These are phyloP conservation scores for Leucophenga montana DNA, from an alignment of 2,888 invertebrate species.

Conservation along the genomic window DNA sequence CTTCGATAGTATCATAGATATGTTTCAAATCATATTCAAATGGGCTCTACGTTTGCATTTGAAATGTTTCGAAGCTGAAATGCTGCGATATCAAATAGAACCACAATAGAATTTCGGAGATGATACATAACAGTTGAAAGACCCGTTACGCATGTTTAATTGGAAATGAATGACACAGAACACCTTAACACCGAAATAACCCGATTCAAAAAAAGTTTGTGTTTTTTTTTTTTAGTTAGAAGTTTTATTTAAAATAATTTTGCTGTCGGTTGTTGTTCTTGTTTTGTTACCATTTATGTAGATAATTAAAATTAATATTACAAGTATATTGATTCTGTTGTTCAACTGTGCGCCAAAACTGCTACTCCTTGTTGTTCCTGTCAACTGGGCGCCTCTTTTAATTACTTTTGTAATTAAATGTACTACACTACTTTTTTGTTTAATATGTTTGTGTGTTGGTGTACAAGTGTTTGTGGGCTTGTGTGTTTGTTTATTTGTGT, in stretches of 20 bases:
- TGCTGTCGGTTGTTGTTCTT: conserved; percentile 43
- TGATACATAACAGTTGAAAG: too few relatives aligned
- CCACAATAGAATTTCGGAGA: too few relatives aligned
- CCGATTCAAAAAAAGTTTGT: neutral
- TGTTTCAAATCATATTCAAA: too few relatives aligned
- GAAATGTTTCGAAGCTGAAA: too few relatives aligned
- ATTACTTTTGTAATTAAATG: conserved; percentile 17
- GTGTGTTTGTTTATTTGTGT: conserved; percentile 35
- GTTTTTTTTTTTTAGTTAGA: conserved; percentile 53
- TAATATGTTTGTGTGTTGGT: conserved; percentile 33
- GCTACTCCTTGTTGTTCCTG: neutral
- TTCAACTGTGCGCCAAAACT: neutral
- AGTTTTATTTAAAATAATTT: conserved; percentile 66
- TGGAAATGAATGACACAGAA: too few relatives aligned
- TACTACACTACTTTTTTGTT: conserved; percentile 34
- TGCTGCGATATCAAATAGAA: too few relatives aligned
- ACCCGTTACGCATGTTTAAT: too few relatives aligned
- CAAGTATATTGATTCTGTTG: neutral
- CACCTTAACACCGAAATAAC: too few relatives aligned
- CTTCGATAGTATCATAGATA: too few relatives aligned
- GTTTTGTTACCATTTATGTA: conserved; percentile 35
- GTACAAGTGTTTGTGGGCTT: conserved; percentile 25
- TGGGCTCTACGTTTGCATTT: too few relatives aligned
- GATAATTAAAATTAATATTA: conserved; percentile 35
- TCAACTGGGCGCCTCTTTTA: neutral